A percentile compares a stretch with the other conserved stretches of the same genome.
These are phyloP conservation scores for Triops cancriformis DNA, from an alignment of 1,140 invertebrate species.

Conservation along the genomic window DNA sequence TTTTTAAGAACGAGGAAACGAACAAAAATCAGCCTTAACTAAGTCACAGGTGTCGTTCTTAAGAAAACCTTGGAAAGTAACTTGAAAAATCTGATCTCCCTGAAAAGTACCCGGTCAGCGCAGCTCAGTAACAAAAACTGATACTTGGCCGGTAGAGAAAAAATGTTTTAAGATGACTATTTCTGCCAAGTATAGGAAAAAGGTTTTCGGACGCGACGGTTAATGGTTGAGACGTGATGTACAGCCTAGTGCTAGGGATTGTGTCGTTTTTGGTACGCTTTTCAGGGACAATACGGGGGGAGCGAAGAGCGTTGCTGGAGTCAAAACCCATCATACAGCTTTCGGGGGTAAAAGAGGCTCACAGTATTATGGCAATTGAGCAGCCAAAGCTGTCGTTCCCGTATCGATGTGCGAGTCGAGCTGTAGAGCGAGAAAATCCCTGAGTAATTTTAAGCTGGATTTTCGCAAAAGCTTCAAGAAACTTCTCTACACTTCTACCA, in stretches of 20 bases:
- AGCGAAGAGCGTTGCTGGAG: not conserved
- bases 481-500: not conserved
- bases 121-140: not conserved
- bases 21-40: not conserved
- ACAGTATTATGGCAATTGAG: not conserved
- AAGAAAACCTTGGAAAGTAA: no score
- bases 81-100: not conserved
- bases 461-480: not conserved
- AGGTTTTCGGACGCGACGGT: not conserved
- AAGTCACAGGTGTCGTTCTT: not conserved
- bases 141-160: not conserved
- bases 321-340: not conserved
- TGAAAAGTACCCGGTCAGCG: not conserved
- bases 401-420: not conserved
- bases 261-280: not conserved
- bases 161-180: not conserved
- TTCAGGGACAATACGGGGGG: no score
- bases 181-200: not conserved
- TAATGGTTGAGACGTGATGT: not conserved
- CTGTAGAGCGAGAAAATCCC: not conserved
- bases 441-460: not conserved
- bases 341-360: not conserved
- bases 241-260: conserved; percentile 1
- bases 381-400: not conserved
- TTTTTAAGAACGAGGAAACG: not conserved